Base-by-base conservation (phyloP, 2,888 invertebrate species). In the Drosophila nr. perissopoda region DNA sequence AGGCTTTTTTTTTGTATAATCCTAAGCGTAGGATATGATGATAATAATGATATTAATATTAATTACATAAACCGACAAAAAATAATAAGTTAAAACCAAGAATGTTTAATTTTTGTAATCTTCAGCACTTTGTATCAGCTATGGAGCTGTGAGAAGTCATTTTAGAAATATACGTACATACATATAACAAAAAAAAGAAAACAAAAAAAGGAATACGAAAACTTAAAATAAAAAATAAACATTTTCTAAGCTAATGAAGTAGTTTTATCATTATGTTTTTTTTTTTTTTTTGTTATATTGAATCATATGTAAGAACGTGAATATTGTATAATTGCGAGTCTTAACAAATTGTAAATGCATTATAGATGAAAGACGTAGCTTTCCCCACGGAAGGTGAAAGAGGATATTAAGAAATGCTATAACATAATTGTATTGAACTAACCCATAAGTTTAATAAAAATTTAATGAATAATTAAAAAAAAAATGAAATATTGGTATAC, bases 361-460 rank as follows among this genome's bases (percentile, higher is more conserved):
- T 66, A 60, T 65, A 42, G 59, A 40, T 29, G 25, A 70, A 31
- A 29, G 49, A 27, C 13, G 48, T 42, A 31, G 48, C 33, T 72
- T 45, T 56, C 63, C 31, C 1, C 13, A 57, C 38, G 57, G 38
- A 51, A 51, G 49, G 48, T 58, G 63, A 60, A 58, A 36, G 45
- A 21, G 69, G 49, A 66, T 79, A 70, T 83, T 78, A 80, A 62
- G 67, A 76, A 76, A 80, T 82, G 71, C 71, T 82, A 67, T 67
- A 77, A 54, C 45, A 56, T 73, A 76, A 74, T 62, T 87, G 71
- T 83, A 83, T 84, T 86, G 72, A 70, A 73, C 65, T 73, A 77
- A 73, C 64, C 69, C 66, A 78, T 82, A 76, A 76, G 74, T 76
- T 78, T 57, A 88, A 88, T 83, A 76, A 83, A 84, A 81, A 75